These are phyloP conservation scores for Falco peregrinus DNA, from an alignment of 2,797 vertebrate species.

Conservation along the genomic window DNA sequence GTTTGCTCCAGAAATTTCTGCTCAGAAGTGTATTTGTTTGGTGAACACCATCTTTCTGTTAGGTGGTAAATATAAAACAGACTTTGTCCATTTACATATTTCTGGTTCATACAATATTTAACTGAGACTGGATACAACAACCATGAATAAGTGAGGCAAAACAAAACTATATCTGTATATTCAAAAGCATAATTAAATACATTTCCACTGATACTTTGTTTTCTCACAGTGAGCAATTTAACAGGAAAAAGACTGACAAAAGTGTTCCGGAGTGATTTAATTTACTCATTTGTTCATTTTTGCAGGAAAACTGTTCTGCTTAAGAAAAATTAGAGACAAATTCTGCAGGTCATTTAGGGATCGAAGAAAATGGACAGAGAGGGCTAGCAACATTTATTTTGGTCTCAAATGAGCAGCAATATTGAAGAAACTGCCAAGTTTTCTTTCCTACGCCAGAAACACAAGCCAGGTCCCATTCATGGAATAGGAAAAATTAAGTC, in stretches of 20 bases:
- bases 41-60: background rate
- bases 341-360: slow-evolving; percentile 19
- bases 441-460: slow-evolving; percentile 20
- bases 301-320: background rate
- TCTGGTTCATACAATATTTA: background rate
- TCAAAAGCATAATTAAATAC: background rate
- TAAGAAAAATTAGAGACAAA: background rate
- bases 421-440: background rate
- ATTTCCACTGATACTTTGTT: background rate
- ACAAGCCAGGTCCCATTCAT: slow-evolving; percentile 18
- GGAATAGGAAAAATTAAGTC: slow-evolving; percentile 45
- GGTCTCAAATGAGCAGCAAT: background rate
- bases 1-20: background rate
- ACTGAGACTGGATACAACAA: background rate
- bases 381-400: background rate
- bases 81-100: background rate
- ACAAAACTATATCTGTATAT: background rate
- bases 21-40: background rate
- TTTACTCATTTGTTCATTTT: background rate
- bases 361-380: background rate
- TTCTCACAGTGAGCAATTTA: background rate
- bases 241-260: background rate
- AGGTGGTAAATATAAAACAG: background rate
- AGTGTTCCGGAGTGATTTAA: background rate
- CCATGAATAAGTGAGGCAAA: background rate